These are phyloP conservation scores for Meteorus cinctellus DNA, from an alignment of 2,888 invertebrate genomes.

Conservation along the genomic window DNA sequence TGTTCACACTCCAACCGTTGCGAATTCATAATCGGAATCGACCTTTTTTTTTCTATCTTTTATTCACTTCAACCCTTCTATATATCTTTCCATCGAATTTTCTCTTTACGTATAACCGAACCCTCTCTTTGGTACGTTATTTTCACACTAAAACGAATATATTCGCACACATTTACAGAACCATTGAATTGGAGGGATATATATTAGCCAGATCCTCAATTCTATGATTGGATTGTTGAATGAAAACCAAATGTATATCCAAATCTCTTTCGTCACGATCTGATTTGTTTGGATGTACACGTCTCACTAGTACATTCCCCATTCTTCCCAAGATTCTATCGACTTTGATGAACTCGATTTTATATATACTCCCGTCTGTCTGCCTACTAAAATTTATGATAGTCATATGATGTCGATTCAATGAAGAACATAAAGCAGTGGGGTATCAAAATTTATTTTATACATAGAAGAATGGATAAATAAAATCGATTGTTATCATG, in stretches of 20 bases:
- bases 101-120: not conserved
- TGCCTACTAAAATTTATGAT: no score
- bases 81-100: constrained; percentile 17
- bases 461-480: no score
- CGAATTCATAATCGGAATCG: not conserved
- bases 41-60: not conserved
- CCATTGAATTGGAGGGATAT: not conserved
- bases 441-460: no score
- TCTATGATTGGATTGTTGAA: not conserved
- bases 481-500: no score
- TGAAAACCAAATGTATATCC: constrained; percentile 18
- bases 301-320: not conserved
- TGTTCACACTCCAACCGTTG: not conserved
- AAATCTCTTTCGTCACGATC: constrained; percentile 35
- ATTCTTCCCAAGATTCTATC: constrained; percentile 6
- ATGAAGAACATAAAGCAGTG: no score
- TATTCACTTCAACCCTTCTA: not conserved
- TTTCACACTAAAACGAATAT: not conserved
- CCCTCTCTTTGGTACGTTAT: not conserved
- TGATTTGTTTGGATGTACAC: not conserved
- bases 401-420: no score
- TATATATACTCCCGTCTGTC: no score
- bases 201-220: not conserved
- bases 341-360: constrained; percentile 5
- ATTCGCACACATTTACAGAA: not conserved